A percentile compares a stretch with the other conserved stretches of the same genome.
Evolutionary conservation across 2,797 vertebrate genomes (phyloP).

Genomic region (Tauraco hartlaubi): DNA sequence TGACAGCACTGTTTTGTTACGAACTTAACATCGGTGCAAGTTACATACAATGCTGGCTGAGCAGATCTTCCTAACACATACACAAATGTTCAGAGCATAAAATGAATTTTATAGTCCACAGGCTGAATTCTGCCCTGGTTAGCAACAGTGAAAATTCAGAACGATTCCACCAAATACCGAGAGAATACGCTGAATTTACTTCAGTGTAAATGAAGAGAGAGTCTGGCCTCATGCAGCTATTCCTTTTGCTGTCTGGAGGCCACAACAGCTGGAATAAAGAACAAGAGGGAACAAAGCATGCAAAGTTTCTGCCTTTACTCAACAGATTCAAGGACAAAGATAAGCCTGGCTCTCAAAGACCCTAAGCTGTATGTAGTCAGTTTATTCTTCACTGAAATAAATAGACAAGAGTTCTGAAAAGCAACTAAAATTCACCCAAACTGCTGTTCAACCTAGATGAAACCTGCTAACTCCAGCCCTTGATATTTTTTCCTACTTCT

Average conservation of each 20-base stretch:
- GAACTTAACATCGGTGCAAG: background rate
- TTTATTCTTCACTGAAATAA: background rate
- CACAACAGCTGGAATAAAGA: background rate
- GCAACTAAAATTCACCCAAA: background rate
- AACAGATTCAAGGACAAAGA: conserved; percentile 42
- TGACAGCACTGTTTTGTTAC: background rate
- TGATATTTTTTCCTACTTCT: background rate
- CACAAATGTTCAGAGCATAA: background rate
- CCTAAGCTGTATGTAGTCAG: background rate
- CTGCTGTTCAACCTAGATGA: background rate
- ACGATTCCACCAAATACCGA: background rate
- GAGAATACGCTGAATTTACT: background rate
- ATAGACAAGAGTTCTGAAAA: background rate
- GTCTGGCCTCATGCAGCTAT: background rate
- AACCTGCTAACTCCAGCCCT: background rate
- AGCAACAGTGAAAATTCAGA: background rate
- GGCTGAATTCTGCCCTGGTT: background rate
- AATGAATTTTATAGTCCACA: rapidly evolving
- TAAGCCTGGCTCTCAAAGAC: background rate
- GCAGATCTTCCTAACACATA: background rate
- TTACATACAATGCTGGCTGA: background rate
- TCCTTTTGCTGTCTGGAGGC: background rate
- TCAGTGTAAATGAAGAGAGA: background rate
- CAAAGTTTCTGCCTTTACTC: conserved; percentile 14
- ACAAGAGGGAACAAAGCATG: background rate